These are phyloP conservation scores for Icerya purchasi DNA, from an alignment of 2,888 invertebrate genomes.

Conservation along the genomic window DNA sequence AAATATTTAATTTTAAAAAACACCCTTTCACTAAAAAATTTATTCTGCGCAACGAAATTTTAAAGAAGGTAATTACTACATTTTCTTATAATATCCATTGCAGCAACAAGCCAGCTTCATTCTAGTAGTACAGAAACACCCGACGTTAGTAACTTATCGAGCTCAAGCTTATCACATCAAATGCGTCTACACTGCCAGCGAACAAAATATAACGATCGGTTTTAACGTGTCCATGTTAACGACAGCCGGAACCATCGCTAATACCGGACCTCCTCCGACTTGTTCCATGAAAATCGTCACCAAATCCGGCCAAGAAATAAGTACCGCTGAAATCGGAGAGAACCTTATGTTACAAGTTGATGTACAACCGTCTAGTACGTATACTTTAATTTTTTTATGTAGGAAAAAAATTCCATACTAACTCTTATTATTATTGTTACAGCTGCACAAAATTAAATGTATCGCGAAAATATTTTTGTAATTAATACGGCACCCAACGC, in stretches of 20 bases:
- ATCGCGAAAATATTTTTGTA: too few species aligned
- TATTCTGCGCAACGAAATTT: too few species aligned
- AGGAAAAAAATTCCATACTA: too few species aligned
- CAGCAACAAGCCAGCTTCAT: slow-evolving; percentile 82
- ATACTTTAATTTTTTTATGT: too few species aligned
- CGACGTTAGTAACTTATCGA: slow-evolving; percentile 78
- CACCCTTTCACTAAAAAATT: too few species aligned
- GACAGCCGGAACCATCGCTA: slow-evolving; percentile 83
- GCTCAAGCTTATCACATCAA: slow-evolving; percentile 92
- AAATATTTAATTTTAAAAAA: too few species aligned
- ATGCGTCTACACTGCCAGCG: slow-evolving; percentile 84
- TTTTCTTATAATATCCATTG: too few species aligned
- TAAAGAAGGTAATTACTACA: too few species aligned
- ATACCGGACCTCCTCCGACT: slow-evolving; percentile 81
- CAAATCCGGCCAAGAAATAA: slow-evolving; percentile 65
- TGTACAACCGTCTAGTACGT: slow-evolving; percentile 43
- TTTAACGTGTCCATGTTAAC: slow-evolving; percentile 91
- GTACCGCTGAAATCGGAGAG: slow-evolving; percentile 78
- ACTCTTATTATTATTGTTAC: too few species aligned
- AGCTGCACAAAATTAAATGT: too few species aligned
- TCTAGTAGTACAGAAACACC: slow-evolving; percentile 87
- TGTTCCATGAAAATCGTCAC: slow-evolving; percentile 82
- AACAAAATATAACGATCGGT: slow-evolving; percentile 74
- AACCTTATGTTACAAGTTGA: slow-evolving; percentile 67
- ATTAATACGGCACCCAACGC: too few species aligned